Evolutionary conservation across 2,888 invertebrate genomes (phyloP).

Genomic region (Poecilobothrus nobilitatus): DNA sequence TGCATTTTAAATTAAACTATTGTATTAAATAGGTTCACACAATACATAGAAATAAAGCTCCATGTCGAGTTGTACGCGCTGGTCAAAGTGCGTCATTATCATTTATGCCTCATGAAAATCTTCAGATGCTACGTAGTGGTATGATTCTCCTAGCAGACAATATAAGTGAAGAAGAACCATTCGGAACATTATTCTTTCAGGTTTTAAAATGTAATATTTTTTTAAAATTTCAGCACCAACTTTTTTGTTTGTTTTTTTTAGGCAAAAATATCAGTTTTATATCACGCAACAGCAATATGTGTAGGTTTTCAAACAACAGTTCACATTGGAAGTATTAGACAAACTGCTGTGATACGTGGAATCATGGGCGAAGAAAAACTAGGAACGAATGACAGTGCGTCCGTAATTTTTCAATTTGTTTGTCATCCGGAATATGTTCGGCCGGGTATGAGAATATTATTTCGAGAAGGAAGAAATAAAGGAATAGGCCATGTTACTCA

Average conservation of each 20-base stretch:
- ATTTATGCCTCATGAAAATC: conserved; percentile 43
- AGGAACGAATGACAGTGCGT: conserved; percentile 74
- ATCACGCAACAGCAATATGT: conserved; percentile 74
- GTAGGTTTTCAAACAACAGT: conserved; percentile 86
- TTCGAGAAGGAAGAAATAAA: conserved; percentile 76
- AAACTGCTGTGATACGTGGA: conserved; percentile 84
- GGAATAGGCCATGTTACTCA: conserved; percentile 79
- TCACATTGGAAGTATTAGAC: conserved; percentile 90
- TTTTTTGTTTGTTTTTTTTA: conserved; percentile 44
- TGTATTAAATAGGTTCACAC: conserved; percentile 60
- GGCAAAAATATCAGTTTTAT: conserved; percentile 84
- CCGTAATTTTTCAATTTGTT: conserved; percentile 80
- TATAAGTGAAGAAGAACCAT: conserved; percentile 43
- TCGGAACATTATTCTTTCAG: conserved; percentile 57
- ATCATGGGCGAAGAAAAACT: conserved; percentile 50
- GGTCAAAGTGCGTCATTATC: conserved; percentile 83
- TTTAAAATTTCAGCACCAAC: not conserved
- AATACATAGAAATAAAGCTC: conserved; percentile 86
- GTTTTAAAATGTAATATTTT: conserved; percentile 31
- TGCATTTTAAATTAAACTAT: too few species aligned
- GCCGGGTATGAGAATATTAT: conserved; percentile 65
- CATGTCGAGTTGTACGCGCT: conserved; percentile 77
- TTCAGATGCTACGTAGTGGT: conserved; percentile 62
- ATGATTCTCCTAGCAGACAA: conserved; percentile 68
- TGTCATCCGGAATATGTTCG: conserved; percentile 82